Evolutionary conservation across 2,888 invertebrate genomes (phyloP), one percentile per base, ranked within the genome.

Genomic region (Myathropa florea): DNA sequence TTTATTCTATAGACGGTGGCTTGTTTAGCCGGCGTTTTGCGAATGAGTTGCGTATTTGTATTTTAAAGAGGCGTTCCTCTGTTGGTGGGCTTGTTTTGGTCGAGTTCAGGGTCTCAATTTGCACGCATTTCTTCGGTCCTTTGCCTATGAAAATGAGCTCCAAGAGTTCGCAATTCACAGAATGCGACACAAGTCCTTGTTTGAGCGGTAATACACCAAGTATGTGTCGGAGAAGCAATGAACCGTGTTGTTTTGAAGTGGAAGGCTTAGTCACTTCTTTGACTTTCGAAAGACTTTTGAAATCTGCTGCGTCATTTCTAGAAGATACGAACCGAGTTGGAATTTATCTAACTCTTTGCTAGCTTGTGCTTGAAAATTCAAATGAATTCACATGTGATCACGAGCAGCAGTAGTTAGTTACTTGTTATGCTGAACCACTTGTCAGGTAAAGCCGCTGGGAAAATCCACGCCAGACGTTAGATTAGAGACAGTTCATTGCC

Each of bases 11-110:
- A n/a, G 10, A 61, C 9, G 30, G 0, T 7, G 4, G 61, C 23
- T 12, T 33, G 18, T 18, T 36, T 59, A 26, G 70, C 61, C 61
- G 71, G 71, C 46, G 30, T 61, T 72, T 72, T n/a, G 28, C 46
- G 46, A n/a, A 46, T 46, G 4, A 6, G 18, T 46, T 46, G 18
- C 46, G 12, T 33, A 33, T 33, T 33, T 33, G 3, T 18, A 18
- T 9, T 46, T n/a, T 18, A 18, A 39, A n/a, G 9, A 10, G 30
- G 4, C 30, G 30, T 30, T 7, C 39, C 1, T 3, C 39, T n/a
- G 3, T 12, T n/a, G 39, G 14, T n/a, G n/a, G 18, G 46, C 6
- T 18, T 7, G 7, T 18, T 7, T 3, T 46, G 6, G 7, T 18
- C 18, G 7, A 7, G n/a, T 18, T 18, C 18, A 18, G 6, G 46